Evolutionary conservation across 2,888 invertebrate species (phyloP).

Genomic region (Villa cingulata): DNA sequence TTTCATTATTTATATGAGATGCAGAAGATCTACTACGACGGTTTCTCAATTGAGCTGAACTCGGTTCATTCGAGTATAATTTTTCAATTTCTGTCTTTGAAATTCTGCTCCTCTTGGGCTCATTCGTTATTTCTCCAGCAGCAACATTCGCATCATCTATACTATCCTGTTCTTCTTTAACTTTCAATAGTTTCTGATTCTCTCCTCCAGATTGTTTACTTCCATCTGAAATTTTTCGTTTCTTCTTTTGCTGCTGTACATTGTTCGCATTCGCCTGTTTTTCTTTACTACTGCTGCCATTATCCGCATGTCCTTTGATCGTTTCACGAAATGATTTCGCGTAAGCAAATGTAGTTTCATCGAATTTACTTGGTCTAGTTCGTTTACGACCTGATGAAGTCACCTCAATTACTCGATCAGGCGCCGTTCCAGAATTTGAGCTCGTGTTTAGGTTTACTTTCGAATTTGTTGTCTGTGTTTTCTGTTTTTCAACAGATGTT

Average conservation of each 20-base stretch:
- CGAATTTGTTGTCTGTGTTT: neutral
- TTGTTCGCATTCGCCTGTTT: neutral
- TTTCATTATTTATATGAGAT: neutral
- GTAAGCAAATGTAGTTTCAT: slow-evolving; percentile 45
- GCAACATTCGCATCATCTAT: neutral
- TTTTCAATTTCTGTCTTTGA: neutral
- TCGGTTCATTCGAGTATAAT: neutral
- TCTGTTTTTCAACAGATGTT: slow-evolving; percentile 1
- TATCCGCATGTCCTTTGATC: neutral
- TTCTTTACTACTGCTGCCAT: slow-evolving; percentile 1
- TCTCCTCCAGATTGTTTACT: neutral
- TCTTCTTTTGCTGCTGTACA: neutral
- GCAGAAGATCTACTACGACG: slow-evolving; percentile 1
- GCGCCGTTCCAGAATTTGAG: slow-evolving; percentile 11
- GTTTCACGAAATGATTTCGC: slow-evolving; percentile 4
- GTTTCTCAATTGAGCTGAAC: neutral
- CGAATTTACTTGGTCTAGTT: slow-evolving; percentile 49
- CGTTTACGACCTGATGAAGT: slow-evolving; percentile 51
- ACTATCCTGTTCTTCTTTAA: neutral
- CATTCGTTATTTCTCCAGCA: neutral
- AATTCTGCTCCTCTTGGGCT: neutral
- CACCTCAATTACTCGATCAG: slow-evolving; percentile 35
- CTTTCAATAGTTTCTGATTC: slow-evolving; percentile 1
- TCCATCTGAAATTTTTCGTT: neutral
- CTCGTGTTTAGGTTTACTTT: no score